These are phyloP conservation scores for Pelodytes ibericus DNA, from an alignment of 2,797 vertebrate genomes.

Conservation along the genomic window DNA sequence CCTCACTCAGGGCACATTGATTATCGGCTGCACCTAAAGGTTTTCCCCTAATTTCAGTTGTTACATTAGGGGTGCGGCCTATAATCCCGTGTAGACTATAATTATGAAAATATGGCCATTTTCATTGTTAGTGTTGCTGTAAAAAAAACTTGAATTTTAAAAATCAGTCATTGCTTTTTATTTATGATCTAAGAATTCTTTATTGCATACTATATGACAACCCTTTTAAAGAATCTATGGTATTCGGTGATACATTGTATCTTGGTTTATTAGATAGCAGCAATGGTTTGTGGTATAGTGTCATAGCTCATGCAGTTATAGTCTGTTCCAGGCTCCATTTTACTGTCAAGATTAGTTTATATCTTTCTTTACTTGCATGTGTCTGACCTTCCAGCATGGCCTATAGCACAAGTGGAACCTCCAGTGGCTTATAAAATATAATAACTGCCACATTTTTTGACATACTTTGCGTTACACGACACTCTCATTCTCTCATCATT, in stretches of 20 bases:
- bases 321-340: background rate
- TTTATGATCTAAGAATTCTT: background rate
- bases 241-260: background rate
- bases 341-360: constrained; percentile 8
- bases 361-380: background rate
- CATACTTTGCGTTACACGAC: background rate
- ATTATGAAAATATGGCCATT: too few relatives aligned
- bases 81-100: too few relatives aligned
- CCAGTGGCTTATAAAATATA: background rate
- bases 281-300: background rate
- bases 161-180: background rate
- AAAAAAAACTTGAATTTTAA: too few relatives aligned
- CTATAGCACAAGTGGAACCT: background rate
- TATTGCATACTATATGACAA: background rate
- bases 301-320: background rate
- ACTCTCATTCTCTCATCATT: background rate
- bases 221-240: background rate
- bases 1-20: too few relatives aligned
- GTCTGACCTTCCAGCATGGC: constrained; percentile 1
- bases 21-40: too few relatives aligned
- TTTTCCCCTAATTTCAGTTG: too few relatives aligned
- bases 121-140: too few relatives aligned
- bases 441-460: constrained; percentile 4
- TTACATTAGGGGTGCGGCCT: too few relatives aligned
- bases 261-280: too few relatives aligned